Evolutionary conservation across 2,888 invertebrate genomes (phyloP).

Genomic region (Lycia hirtaria): DNA sequence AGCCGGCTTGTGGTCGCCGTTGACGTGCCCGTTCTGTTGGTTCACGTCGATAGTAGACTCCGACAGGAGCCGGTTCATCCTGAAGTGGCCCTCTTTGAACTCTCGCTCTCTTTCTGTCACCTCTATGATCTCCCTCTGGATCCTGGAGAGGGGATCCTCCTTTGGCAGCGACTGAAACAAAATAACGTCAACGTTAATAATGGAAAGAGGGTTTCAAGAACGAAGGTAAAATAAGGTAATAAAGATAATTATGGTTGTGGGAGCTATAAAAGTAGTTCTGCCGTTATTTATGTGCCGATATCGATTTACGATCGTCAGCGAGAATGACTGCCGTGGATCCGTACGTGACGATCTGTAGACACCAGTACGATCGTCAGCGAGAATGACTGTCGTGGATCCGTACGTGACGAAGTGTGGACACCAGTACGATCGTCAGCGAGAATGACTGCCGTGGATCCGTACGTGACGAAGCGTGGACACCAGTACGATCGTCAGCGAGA

Average conservation of each 20-base stretch:
- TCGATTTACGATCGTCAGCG: constrained; percentile 3
- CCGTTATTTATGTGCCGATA: constrained; percentile 6
- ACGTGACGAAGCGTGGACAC: constrained; percentile 1
- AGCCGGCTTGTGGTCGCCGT: constrained; percentile 65
- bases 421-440: constrained; percentile 21
- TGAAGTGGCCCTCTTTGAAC: constrained; percentile 87
- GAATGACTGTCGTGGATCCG: constrained; percentile 15
- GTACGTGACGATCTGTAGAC: constrained; percentile 1
- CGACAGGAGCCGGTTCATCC: constrained; percentile 74
- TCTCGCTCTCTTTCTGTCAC: constrained; percentile 94
- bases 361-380: constrained; percentile 20
- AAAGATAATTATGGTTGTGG: neutral
- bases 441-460: constrained; percentile 13
- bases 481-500: constrained; percentile 22
- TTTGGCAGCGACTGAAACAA: constrained; percentile 84
- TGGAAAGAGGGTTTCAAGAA: neutral
- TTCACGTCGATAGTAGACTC: constrained; percentile 80
- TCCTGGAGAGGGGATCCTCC: constrained; percentile 91
- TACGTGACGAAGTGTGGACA: constrained; percentile 1
- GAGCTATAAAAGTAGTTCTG: neutral
- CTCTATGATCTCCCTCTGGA: constrained; percentile 95
- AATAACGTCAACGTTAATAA: constrained; percentile 31
- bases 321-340: neutral
- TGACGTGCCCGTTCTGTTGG: constrained; percentile 75
- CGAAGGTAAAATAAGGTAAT: neutral